Evolutionary conservation across 2,888 invertebrate genomes (phyloP), one percentile per base, ranked within the genome.

Genomic region (Drosophila setosimentum): DNA sequence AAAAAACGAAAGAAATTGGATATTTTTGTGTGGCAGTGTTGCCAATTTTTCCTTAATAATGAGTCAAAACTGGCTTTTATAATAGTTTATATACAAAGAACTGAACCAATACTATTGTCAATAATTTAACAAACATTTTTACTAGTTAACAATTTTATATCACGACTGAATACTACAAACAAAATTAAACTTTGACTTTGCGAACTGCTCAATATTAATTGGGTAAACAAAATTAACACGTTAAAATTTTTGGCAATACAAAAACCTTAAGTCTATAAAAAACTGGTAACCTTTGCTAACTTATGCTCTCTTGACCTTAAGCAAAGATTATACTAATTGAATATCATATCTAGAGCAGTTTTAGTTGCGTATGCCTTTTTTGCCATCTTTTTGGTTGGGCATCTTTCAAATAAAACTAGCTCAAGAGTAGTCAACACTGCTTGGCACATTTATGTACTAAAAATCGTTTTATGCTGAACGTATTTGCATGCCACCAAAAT

Each of bases 381-480:
- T 37, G 10, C n/a, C 4, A 29, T 13, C 11, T 40, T 30, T 49
- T 66, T 65, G 29, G 33, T 18, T 32, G 3, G 49, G n/a, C n/a
- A 7, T 16, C 10, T 13, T 54, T 27, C 21, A 11, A 21, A n/a
- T 21, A 60, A 54, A 54, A 37, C 48, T 32, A 65, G 29, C 33
- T 24, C 29, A 32, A 40, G 49, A 50, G 66, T 18, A 42, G 55
- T 33, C 68, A 68, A 57, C 66, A 73, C 74, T 66, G 69, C 65
- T 53, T 37, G 70, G 60, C 65, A 57, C 76, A 72, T 66, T 78
- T 66, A 67, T 78, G 65, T 16, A 49, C 27, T 10, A 24, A 83
- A 86, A 88, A 88, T 88, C 87, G 76, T 73, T 88, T 88, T 84
- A 86, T 86, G 72, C 80, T 64, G 50, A 55, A 69, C 62, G 73